Evolutionary conservation across 2,888 invertebrate species (phyloP).

Genomic region (Sycophila texana): DNA sequence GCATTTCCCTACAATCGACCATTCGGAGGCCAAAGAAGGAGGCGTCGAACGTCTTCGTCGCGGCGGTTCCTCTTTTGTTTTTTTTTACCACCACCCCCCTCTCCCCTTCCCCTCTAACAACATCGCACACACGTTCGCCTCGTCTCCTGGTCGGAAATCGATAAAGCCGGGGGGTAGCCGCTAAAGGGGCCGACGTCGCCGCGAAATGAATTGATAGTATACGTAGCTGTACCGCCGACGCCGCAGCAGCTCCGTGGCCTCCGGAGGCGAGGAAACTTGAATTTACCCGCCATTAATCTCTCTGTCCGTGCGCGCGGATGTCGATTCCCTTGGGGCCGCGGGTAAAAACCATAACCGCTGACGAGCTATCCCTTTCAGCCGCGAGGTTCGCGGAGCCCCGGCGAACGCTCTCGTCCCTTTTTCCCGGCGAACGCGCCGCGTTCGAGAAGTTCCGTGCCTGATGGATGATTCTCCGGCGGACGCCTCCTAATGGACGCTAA

Average conservation of each 20-base stretch:
- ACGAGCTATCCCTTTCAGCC: not conserved
- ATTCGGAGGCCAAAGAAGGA: not conserved
- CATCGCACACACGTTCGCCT: not conserved
- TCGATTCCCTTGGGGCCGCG: slow-evolving; percentile 24
- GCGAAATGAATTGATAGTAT: slow-evolving; percentile 19
- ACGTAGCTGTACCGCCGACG: not conserved
- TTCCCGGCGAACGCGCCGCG: not conserved
- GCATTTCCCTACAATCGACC: slow-evolving; percentile 15
- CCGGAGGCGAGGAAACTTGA: slow-evolving; percentile 18
- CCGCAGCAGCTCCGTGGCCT: not conserved
- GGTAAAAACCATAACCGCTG: slow-evolving; percentile 32
- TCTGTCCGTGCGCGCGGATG: not conserved
- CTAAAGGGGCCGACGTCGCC: not conserved
- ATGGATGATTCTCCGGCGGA: not conserved
- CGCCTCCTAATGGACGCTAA: not conserved
- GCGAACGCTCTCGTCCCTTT: not conserved
- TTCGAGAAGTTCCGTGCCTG: not conserved
- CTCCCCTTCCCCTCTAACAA: not conserved
- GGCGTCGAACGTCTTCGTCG: not conserved
- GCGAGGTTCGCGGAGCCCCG: not conserved
- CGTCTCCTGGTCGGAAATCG: not conserved
- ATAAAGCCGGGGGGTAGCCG: not conserved
- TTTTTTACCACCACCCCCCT: not conserved
- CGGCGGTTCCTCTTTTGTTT: not conserved
- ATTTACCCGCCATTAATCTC: slow-evolving; percentile 47